Evolutionary conservation across 2,888 invertebrate species (phyloP), one percentile per base, ranked within the genome.

Genomic region (Machimus atricapillus): DNA sequence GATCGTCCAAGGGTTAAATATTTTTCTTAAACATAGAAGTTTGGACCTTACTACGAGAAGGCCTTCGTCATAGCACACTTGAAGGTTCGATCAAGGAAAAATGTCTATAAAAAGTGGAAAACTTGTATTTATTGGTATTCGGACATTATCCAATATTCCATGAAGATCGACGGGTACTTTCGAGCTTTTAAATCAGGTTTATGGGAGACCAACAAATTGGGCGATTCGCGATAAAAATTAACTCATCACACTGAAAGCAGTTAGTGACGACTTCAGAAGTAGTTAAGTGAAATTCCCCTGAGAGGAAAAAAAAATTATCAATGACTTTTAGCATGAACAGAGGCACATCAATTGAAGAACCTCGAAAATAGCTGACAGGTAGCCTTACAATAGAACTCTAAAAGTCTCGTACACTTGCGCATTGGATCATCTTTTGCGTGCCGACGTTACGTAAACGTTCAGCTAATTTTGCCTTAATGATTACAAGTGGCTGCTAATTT

Each of bases 281-380:
- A 74, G 34, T 74, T 74, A 31, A 74, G 14, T 19, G 52, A 7
- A 52, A 52, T 19, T 16, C 7, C 1, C n/a, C 37, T 37, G 37
- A 31, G 16, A 76, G 31, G 3, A 23, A 46, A 78, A 46, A 78
- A 78, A 12, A 78, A 19, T 43, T 4, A 37, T 78, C 78, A 78
- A 78, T 78, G 46, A n/a, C 19, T 78, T 78, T 78, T n/a, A 43
- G 37, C 16, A 78, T 78, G 23, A 78, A 23, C 37, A 43, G 43
- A n/a, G 43, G 78, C 78, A 23, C 78, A 78, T 76, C 37, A 34
- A 76, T 37, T 78, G 78, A 78, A 78, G 34, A 43, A 78, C 43
- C 78, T 23, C 37, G 27, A 66, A 19, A 78, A 43, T 43, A 43
- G 43, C 19, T 78, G 19, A 78, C 46, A 76, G 78, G 43, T 78